Evolutionary conservation across 1,140 invertebrate genomes (phyloP).

Genomic region (Phymastichus coffea): DNA sequence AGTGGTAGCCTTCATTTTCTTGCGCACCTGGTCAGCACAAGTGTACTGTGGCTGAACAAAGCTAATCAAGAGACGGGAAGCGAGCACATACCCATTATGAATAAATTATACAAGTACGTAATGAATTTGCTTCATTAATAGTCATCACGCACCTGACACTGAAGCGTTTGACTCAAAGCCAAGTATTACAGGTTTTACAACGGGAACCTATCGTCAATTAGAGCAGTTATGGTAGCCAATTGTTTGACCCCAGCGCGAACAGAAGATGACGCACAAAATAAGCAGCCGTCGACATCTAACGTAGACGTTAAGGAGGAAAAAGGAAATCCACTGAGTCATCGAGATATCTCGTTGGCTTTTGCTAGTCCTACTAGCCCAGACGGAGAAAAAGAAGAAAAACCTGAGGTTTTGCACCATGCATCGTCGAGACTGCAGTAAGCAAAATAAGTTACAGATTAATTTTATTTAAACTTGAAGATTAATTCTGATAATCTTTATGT

Average conservation of each 20-base stretch:
- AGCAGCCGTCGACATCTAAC: conserved; percentile 40
- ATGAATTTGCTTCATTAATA: conserved; percentile 16
- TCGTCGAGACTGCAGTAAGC: conserved; percentile 53
- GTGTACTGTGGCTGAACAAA: conserved; percentile 82
- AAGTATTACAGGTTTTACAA: conserved; percentile 75
- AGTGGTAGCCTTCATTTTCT: conserved; percentile 82
- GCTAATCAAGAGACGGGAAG: conserved; percentile 78
- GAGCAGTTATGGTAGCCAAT: conserved; percentile 74
- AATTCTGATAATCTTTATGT: conserved; percentile 6
- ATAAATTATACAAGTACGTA: conserved; percentile 68
- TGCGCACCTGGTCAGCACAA: conserved; percentile 76
- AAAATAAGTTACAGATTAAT: neutral
- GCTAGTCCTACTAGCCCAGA: conserved; percentile 36
- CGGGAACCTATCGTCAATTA: conserved; percentile 77
- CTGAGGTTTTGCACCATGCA: conserved; percentile 49
- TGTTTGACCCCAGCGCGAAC: conserved; percentile 57
- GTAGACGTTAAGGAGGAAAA: conserved; percentile 49
- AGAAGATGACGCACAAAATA: conserved; percentile 39
- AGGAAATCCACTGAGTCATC: conserved; percentile 60
- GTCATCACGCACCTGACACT: no score
- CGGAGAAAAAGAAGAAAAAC: conserved; percentile 41
- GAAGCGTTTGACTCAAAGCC: no score
- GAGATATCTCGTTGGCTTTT: conserved; percentile 48
- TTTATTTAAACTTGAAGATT: neutral
- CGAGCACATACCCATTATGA: conserved; percentile 80